Evolutionary conservation across 2,113 vertebrate species (phyloP), one percentile per base, ranked within the genome.

Genomic region (Onychostruthus taczanowskii): DNA sequence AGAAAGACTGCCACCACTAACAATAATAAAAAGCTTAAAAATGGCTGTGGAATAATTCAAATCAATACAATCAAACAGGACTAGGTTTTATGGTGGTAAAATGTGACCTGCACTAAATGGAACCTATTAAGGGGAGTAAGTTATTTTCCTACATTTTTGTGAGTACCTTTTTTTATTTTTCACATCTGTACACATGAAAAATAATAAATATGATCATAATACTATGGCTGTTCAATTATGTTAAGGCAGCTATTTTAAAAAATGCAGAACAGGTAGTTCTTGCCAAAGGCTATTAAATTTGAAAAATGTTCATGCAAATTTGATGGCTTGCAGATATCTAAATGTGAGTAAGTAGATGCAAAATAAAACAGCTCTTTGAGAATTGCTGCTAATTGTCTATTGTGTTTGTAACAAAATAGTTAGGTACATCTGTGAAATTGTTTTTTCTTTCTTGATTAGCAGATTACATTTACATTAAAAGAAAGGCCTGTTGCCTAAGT

Each of bases 11-110:
- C 28, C 93, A 66, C 50, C 64, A 81, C 79, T 75, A 95, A 89
- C 85, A 96, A 93, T 97, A 93, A 95, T 97, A 88, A 96, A 95
- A 92, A 96, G 53, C 58, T 92, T 95, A 95, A 67, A 88, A 73
- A 79, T 81, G 33, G 95, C 81, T 96, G 33, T 95, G 68, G 87
- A 94, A 96, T 97, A 96, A 96, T 94, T 96, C 76, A 80, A 69
- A 92, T 61, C 94, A 89, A 70, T 89, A 31, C 35, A 90, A 66
- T 95, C 56, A 93, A 89, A 49, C 35, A 53, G 73, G 41, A 59
- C n/a, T 78, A 16, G 58, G 19, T 90, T 94, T 96, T 95, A 76
- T 59, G n/a, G 66, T 85, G 53, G 19, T 78, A 72, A 86, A 75
- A 76, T 85, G 70, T 95, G 92, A 89, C 66, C 50, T 90, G 74